These are phyloP conservation scores for Melanocharis versteri DNA, from an alignment of 2,113 vertebrate species.

Conservation along the genomic window DNA sequence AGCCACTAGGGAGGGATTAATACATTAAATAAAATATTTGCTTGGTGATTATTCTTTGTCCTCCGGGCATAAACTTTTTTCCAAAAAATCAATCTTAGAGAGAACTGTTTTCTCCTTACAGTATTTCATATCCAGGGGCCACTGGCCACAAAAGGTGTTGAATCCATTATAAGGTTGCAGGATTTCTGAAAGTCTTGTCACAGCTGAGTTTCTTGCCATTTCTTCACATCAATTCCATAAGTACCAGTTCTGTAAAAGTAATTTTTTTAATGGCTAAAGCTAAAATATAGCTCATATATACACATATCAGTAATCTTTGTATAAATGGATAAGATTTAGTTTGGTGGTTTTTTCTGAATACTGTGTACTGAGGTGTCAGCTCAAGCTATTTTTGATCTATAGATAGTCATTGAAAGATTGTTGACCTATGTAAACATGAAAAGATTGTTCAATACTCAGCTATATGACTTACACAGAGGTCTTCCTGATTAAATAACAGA, in stretches of 20 bases:
- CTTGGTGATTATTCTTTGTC: not conserved
- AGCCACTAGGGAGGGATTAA: not conserved
- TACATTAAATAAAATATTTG: not conserved
- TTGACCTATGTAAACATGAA: not conserved
- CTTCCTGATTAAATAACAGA: not conserved
- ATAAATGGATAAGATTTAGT: not conserved
- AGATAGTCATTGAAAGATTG: not conserved
- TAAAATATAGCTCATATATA: not conserved
- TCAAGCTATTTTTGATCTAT: not conserved
- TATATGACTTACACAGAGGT: not conserved
- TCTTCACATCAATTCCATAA: not conserved
- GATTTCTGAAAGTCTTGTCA: not conserved
- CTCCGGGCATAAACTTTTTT: not conserved
- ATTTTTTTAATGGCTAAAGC: not conserved
- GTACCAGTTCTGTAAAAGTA: not conserved
- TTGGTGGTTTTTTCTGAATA: not conserved
- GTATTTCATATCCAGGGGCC: not conserved
- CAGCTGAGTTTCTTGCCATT: not conserved
- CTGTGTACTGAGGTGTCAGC: not conserved
- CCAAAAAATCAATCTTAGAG: not conserved
- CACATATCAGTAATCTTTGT: not conserved
- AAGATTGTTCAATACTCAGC: not conserved
- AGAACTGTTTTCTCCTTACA: not conserved
- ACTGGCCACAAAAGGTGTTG: not conserved
- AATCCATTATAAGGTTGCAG: not conserved